phyloP scores from a whole-genome alignment of 2,888 invertebrate genomes.

The Andrena dorsata region DNA sequence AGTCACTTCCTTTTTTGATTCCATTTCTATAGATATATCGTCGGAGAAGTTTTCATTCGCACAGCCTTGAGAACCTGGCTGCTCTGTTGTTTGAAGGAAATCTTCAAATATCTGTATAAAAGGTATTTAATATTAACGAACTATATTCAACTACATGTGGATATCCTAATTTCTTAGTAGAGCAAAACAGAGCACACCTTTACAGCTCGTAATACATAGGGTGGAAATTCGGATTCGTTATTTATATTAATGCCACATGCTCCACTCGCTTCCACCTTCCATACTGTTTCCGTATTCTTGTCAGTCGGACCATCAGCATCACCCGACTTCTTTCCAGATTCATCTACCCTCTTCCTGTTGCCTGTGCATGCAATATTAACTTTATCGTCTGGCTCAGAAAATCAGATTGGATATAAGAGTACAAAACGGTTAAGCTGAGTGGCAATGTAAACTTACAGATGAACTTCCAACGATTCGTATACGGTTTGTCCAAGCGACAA shows the following conservation, averaged over 20 bases:
- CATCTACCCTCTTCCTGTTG: slow-evolving; percentile 79
- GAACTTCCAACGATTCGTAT: slow-evolving; percentile 83
- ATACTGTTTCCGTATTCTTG: slow-evolving; percentile 77
- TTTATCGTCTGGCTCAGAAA: slow-evolving; percentile 65
- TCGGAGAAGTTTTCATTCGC: slow-evolving; percentile 51
- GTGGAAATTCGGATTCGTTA: slow-evolving; percentile 80
- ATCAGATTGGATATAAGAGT: not conserved
- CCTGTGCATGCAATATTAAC: slow-evolving; percentile 80
- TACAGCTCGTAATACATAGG: slow-evolving; percentile 83
- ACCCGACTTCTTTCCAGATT: slow-evolving; percentile 76
- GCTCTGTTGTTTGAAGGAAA: slow-evolving; percentile 79
- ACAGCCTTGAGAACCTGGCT: slow-evolving; percentile 48
- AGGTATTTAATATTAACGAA: slow-evolving; percentile 28
- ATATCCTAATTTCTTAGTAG: slow-evolving; percentile 35
- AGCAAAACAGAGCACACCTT: slow-evolving; percentile 80
- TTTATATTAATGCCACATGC: slow-evolving; percentile 80
- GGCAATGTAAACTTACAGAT: slow-evolving; percentile 78
- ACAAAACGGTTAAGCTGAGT: not conserved
- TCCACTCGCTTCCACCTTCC: slow-evolving; percentile 81
- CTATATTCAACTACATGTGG: not conserved
- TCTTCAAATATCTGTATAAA: slow-evolving; percentile 81
- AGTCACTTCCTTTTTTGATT: slow-evolving; percentile 45
- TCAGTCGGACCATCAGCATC: slow-evolving; percentile 70
- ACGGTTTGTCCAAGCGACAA: slow-evolving; percentile 76
- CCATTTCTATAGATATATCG: slow-evolving; percentile 41